Evolutionary conservation across 2,113 vertebrate species (phyloP).

Genomic region (Rana temporaria): DNA sequence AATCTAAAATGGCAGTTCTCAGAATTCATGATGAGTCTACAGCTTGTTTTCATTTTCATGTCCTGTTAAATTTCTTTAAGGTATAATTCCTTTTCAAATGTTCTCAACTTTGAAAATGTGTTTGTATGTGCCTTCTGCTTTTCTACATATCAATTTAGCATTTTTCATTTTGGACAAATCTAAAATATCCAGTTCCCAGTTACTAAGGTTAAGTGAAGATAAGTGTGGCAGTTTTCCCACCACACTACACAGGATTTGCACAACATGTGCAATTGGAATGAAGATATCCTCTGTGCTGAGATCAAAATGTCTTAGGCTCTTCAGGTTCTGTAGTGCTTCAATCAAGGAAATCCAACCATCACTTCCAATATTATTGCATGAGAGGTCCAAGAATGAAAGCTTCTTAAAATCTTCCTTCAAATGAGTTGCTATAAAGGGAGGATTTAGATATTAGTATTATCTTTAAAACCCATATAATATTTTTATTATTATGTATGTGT

Average conservation of each 20-base stretch:
- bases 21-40: too few species aligned
- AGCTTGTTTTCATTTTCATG: too few species aligned
- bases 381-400: slow-evolving; percentile 64
- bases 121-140: not conserved
- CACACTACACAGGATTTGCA: slow-evolving; percentile 61
- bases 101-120: slow-evolving; percentile 36
- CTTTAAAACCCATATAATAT: too few species aligned
- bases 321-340: slow-evolving; percentile 57
- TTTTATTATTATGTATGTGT: too few species aligned
- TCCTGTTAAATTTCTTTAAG: too few species aligned
- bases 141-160: slow-evolving; percentile 42
- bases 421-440: slow-evolving; percentile 56
- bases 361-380: slow-evolving; percentile 61
- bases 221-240: slow-evolving; percentile 61
- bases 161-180: slow-evolving; percentile 61
- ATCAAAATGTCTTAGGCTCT: slow-evolving; percentile 62
- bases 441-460: not conserved
- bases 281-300: slow-evolving; percentile 62
- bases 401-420: slow-evolving; percentile 58
- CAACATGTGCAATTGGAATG: slow-evolving; percentile 59
- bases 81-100: not conserved
- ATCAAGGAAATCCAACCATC: slow-evolving; percentile 65
- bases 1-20: too few species aligned
- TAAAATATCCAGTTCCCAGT: slow-evolving; percentile 64
- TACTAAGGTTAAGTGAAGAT: slow-evolving; percentile 61